Conservation (phyloP, 2,113 vertebrate species). For the Rissa tridactyla region DNA sequence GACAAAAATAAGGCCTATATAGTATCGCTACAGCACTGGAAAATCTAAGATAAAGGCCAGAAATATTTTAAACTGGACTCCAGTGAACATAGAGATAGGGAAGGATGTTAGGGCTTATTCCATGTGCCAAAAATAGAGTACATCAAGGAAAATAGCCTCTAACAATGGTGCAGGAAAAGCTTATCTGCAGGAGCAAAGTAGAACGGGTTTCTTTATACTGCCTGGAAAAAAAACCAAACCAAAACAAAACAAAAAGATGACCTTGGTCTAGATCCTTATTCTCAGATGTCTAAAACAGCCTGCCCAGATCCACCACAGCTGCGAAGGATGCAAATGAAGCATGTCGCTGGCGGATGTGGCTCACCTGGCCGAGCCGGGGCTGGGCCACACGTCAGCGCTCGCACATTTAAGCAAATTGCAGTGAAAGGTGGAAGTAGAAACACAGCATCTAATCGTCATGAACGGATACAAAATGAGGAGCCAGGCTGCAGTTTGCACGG, state of each 20-base stretch:
- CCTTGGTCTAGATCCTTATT: background rate
- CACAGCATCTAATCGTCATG: background rate
- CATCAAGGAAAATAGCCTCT: background rate
- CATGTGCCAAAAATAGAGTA: slow-evolving; percentile 22
- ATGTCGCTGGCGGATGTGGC: background rate
- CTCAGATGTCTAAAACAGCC: background rate
- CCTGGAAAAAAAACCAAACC: background rate
- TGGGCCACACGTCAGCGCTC: background rate
- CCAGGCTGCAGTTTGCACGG: background rate
- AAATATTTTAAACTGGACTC: background rate
- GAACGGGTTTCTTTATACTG: background rate
- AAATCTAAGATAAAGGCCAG: slow-evolving; percentile 10
- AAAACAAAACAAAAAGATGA: background rate
- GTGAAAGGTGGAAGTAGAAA: background rate
- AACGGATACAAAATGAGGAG: background rate
- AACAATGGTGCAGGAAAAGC: slow-evolving; percentile 21
- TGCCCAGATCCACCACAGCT: background rate
- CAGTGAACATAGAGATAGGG: background rate
- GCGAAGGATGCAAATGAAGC: background rate
- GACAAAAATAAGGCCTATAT: background rate
- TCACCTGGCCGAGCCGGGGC: background rate
- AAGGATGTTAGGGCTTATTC: background rate
- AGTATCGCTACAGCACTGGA: background rate
- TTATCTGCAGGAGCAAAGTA: slow-evolving; percentile 5
- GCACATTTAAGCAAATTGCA: background rate